phyloP scores from a whole-genome alignment of 2,113 vertebrate genomes.

The Podocnemis expansa region DNA sequence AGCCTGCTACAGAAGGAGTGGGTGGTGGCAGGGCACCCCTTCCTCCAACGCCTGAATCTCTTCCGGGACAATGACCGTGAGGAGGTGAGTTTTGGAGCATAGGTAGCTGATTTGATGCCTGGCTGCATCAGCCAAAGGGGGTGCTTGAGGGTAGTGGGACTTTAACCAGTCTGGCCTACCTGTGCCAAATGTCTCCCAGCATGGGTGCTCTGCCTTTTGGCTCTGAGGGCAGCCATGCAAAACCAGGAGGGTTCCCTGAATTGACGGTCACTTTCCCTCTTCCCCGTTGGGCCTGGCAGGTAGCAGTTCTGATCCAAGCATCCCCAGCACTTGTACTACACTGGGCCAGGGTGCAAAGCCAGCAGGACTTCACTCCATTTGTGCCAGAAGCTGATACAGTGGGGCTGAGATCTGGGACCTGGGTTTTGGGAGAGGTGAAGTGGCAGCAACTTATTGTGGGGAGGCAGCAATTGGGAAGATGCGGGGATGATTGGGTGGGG shows the following conservation, averaged over 20 bases:
- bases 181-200: too few relatives aligned
- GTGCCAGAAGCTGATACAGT: neutral
- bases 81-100: constrained; percentile 73
- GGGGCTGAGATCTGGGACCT: neutral
- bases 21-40: constrained; percentile 91
- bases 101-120: neutral
- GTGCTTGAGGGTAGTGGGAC: neutral
- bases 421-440: neutral
- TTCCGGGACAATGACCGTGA: constrained; percentile 79
- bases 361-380: neutral
- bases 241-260: neutral
- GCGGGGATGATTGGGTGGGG: neutral
- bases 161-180: neutral
- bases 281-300: neutral
- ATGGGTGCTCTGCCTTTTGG: neutral
- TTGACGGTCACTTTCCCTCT: neutral
- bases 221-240: neutral
- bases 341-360: too few relatives aligned
- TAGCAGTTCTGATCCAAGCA: neutral
- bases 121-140: too few relatives aligned
- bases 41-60: constrained; percentile 84
- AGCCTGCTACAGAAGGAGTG: constrained; percentile 93
- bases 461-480: neutral
- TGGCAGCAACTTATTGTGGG: neutral
- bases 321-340: neutral